phyloP scores from a whole-genome alignment of 1,140 invertebrate genomes.

The Euwallacea similis region DNA sequence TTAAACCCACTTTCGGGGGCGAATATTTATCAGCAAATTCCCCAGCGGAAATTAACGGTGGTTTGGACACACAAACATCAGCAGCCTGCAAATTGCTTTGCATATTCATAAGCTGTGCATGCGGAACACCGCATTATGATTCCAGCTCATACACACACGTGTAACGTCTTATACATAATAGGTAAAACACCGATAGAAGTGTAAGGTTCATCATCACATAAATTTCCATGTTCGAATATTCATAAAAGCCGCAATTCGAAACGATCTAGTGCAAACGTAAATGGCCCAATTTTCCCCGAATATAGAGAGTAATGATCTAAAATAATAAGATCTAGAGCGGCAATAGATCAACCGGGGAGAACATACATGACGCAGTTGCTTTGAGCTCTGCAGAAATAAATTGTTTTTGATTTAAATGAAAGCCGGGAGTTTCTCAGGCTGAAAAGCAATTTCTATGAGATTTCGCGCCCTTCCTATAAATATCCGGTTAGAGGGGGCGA shows the following conservation, averaged over 20 bases:
- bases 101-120: conserved; percentile 11
- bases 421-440: conserved; percentile 20
- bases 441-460: conserved; percentile 22
- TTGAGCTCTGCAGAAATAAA: conserved; percentile 21
- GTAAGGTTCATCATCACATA: too few species aligned
- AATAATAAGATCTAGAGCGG: conserved; percentile 21
- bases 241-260: conserved; percentile 2
- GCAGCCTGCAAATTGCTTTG: conserved; percentile 4
- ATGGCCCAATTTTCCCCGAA: conserved; percentile 10
- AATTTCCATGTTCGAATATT: background rate
- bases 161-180: background rate
- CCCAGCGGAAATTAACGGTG: conserved; percentile 5
- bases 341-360: conserved; percentile 16
- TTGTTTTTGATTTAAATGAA: conserved; percentile 35
- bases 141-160: background rate
- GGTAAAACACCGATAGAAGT: background rate
- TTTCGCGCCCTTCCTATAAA: conserved; percentile 21
- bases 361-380: conserved; percentile 25
- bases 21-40: background rate
- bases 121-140: conserved; percentile 7
- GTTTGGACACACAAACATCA: conserved; percentile 1
- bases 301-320: conserved; percentile 23
- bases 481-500: background rate
- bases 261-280: background rate
- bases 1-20: background rate